Conservation (phyloP, 2,797 vertebrate genomes). For the Sylvia borin region DNA sequence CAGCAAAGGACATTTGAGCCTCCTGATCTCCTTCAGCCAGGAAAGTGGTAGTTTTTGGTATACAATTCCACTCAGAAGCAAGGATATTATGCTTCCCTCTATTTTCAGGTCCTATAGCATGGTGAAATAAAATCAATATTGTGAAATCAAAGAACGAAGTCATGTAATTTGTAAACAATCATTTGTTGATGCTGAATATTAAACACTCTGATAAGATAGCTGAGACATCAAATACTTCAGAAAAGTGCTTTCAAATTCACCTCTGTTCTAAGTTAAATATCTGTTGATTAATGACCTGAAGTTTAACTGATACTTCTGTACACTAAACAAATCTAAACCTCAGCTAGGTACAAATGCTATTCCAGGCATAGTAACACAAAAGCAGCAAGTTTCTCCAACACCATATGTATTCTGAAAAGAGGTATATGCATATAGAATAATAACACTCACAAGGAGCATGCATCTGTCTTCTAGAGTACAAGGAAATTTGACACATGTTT, state of each 20-base stretch:
- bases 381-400: background rate
- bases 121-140: slow-evolving; percentile 7
- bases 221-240: background rate
- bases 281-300: background rate
- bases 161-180: background rate
- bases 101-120: slow-evolving; percentile 80
- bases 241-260: background rate
- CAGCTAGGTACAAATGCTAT: background rate
- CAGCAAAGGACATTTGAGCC: slow-evolving; percentile 82
- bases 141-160: slow-evolving; percentile 13
- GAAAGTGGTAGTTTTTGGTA: slow-evolving; percentile 89
- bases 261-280: background rate
- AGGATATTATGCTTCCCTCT: slow-evolving; percentile 88
- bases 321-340: background rate
- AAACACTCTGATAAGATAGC: background rate
- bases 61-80: slow-evolving; percentile 87
- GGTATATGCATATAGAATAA: background rate
- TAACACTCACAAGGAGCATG: background rate
- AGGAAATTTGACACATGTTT: background rate
- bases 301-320: background rate
- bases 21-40: slow-evolving; percentile 85
- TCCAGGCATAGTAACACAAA: background rate
- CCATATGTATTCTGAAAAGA: background rate
- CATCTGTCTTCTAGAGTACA: background rate
- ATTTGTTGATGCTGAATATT: background rate